phyloP scores from a whole-genome alignment of 2,888 invertebrate genomes.

The Aphidius colemani region DNA sequence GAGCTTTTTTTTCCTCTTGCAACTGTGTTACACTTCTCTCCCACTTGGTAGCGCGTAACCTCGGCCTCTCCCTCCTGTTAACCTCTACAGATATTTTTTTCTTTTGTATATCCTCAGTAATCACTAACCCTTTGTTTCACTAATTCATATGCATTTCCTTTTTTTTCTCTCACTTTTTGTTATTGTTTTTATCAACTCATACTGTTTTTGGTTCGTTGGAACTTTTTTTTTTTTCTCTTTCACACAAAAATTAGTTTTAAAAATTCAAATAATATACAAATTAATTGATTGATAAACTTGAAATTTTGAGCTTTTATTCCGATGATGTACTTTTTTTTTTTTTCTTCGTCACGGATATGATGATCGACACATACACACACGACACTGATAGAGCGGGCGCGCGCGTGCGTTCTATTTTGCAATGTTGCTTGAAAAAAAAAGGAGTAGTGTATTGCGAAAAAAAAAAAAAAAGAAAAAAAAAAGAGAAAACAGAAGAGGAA shows the following conservation, averaged over 20 bases:
- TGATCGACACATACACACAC: conserved; percentile 29
- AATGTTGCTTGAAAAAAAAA: conserved; percentile 10
- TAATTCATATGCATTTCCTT: background rate
- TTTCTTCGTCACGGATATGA: background rate
- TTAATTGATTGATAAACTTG: background rate
- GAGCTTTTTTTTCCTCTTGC: background rate
- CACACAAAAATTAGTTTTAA: background rate
- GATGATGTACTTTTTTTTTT: background rate
- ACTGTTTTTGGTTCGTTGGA: background rate
- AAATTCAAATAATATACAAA: background rate
- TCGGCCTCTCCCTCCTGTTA: conserved; percentile 9
- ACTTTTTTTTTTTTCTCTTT: background rate
- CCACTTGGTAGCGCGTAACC: conserved; percentile 4
- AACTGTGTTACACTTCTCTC: background rate
- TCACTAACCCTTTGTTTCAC: background rate
- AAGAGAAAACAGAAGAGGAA: background rate
- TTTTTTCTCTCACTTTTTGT: background rate
- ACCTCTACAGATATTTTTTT: background rate
- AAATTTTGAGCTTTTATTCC: background rate
- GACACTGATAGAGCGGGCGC: conserved; percentile 4
- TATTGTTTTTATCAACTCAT: background rate
- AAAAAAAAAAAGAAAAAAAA: background rate
- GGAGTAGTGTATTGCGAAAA: background rate
- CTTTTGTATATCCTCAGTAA: conserved; percentile 4
- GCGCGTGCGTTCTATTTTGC: conserved; percentile 31